Percentiles rank a stretch among this genome's conserved stretches.
Conservation (phyloP, 2,888 invertebrate species). For the Pollenia griseotomentosa region DNA sequence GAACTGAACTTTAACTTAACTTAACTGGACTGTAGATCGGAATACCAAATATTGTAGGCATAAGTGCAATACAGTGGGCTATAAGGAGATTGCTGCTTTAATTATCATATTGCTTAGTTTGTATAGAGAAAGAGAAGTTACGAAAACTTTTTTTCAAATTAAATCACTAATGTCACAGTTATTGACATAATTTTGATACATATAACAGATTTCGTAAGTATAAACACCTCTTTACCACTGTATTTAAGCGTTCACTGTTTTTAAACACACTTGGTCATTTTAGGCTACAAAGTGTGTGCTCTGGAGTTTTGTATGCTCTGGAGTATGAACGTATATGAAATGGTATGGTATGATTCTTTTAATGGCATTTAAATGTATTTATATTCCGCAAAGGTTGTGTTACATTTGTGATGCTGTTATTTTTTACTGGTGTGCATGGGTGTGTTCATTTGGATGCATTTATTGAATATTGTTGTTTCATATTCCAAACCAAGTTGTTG, state of each 20-base stretch:
- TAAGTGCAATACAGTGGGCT: slow-evolving; percentile 39
- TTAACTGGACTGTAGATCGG: slow-evolving; percentile 36
- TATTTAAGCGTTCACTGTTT: slow-evolving; percentile 9
- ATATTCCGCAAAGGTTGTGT: slow-evolving; percentile 71
- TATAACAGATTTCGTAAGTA: not conserved
- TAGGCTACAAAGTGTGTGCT: slow-evolving; percentile 67
- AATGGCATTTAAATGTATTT: slow-evolving; percentile 75
- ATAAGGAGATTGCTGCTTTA: not conserved
- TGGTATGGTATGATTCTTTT: slow-evolving; percentile 50
- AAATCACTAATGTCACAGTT: not conserved
- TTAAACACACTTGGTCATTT: slow-evolving; percentile 73
- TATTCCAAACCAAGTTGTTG: slow-evolving; percentile 48
- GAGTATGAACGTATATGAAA: slow-evolving; percentile 32
- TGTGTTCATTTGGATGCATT: slow-evolving; percentile 32
- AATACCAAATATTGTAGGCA: slow-evolving; percentile 27
- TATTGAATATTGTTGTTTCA: slow-evolving; percentile 49
- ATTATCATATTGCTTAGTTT: no score
- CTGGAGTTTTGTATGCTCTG: slow-evolving; percentile 13
- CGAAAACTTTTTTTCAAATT: not conserved
- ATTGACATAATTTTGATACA: no score
- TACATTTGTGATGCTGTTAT: slow-evolving; percentile 69
- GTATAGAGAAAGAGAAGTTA: not conserved
- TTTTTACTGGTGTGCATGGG: slow-evolving; percentile 27
- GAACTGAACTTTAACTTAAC: slow-evolving; percentile 60
- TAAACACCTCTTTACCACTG: slow-evolving; percentile 20